phyloP scores from a whole-genome alignment of 53 echinoderm and acorn worm genomes.

The Stichopus horrens region DNA sequence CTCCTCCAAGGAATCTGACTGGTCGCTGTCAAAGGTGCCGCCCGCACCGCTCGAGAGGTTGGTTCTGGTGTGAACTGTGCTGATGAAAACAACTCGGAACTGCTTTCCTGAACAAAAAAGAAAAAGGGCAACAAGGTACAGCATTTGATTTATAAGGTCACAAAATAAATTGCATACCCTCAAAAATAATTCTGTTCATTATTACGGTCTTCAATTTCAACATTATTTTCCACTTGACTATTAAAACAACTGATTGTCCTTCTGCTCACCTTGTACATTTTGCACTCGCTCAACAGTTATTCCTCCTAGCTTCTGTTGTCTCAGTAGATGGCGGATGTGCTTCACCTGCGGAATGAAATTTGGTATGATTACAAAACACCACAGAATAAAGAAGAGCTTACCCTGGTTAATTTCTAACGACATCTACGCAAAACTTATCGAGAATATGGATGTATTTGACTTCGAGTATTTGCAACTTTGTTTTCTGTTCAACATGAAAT shows the following conservation, averaged over 20 bases:
- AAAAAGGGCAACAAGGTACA: not conserved
- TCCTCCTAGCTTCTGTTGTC: conserved; percentile 52
- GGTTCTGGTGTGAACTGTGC: conserved; percentile 77
- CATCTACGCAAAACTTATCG: too few relatives aligned
- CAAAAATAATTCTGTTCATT: too few relatives aligned
- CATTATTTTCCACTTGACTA: too few relatives aligned
- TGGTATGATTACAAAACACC: too few relatives aligned
- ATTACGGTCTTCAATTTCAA: too few relatives aligned
- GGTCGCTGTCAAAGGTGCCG: conserved; percentile 50
- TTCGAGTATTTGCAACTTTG: too few relatives aligned
- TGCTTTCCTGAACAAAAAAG: conserved; percentile 72
- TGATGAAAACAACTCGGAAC: conserved; percentile 87
- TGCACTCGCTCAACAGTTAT: conserved; percentile 81
- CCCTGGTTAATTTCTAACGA: too few relatives aligned
- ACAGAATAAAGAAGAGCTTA: not conserved
- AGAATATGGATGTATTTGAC: too few relatives aligned
- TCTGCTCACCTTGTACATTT: conserved; percentile 80
- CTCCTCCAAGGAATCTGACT: conserved; percentile 56
- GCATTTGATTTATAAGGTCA: too few relatives aligned
- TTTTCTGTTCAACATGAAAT: too few relatives aligned
- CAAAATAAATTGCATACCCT: too few relatives aligned
- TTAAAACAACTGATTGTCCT: too few relatives aligned
- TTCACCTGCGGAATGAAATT: conserved; percentile 58
- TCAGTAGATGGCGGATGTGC: conserved; percentile 71
- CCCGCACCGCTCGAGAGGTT: conserved; percentile 60